Evolutionary conservation across 2,113 vertebrate genomes (phyloP).

Genomic region (Elachura formosa): DNA sequence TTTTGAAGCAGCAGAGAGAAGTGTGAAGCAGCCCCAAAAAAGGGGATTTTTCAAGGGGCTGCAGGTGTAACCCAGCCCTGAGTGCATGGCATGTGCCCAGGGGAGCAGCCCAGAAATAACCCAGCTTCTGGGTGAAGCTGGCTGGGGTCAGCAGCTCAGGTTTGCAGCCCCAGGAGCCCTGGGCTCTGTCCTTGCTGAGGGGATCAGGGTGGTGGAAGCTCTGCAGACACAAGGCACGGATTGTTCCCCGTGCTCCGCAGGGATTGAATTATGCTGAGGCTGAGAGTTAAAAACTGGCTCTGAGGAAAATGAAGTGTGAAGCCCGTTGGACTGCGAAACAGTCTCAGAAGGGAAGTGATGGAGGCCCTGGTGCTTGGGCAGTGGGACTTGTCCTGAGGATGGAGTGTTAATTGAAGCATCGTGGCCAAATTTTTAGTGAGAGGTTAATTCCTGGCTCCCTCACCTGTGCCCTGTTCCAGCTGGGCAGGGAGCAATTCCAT

Average conservation of each 20-base stretch:
- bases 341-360: not conserved
- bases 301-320: constrained; percentile 4
- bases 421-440: not conserved
- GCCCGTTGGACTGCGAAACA: not conserved
- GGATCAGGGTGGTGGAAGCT: not conserved
- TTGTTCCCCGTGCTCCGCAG: not conserved
- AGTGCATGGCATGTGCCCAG: rapidly evolving
- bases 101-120: not conserved
- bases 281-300: not conserved
- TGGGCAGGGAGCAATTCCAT: not conserved
- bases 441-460: not conserved
- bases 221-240: not conserved
- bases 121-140: not conserved
- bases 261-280: not conserved
- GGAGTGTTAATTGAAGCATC: not conserved
- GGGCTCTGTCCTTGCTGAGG: not conserved
- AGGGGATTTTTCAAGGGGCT: not conserved
- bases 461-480: not conserved
- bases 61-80: not conserved
- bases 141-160: not conserved
- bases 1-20: not conserved
- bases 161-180: not conserved
- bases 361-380: not conserved
- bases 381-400: not conserved
- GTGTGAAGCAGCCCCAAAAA: not conserved